Evolutionary conservation across 2,797 vertebrate species (phyloP), one percentile per base, ranked within the genome.

Genomic region (Petrocephalus schoutedeni): DNA sequence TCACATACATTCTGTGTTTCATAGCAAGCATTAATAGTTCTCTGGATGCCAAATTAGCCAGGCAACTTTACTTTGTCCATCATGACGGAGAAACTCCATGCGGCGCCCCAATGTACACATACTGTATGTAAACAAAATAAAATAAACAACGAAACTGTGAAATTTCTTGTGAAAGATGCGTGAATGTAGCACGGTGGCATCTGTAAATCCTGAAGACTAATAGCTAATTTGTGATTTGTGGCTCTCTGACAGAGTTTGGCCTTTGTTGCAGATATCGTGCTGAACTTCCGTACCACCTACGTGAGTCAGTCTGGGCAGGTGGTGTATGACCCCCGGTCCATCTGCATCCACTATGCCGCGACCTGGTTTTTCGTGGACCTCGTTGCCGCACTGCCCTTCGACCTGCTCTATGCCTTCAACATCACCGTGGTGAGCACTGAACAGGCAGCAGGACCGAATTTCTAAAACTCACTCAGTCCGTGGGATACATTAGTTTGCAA

Each of bases 331-430:
- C 92, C 96, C 10, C 96, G 95, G 77, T 98, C 97, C 90, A 99
- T 99, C 92, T 98, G 96, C 92, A 95, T 99, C 90, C 98, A 99
- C 89, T 99, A 99, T 21, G 95, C 97, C 92, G 96, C 97, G 91
- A 99, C 98, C 56, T 99, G 98, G 98, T 99, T 99, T 94, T 97
- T 98, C 0, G 95, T 99, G 87, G 98, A 99, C 91, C 96, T 99
- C 87, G 97, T 99, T 0, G 98, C 98, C 0, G 98, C 98, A 2
- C 92, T 99, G 93, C 98, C 98, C 84, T 99, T 99, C 53, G 98
- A 99, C 92, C 96, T 99, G 71, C 97, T 99, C 90, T 99, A 99
- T 0, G 95, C 96, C 92, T 98, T 99, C 93, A 99, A 99, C 45
- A 95, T 99, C 91, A 98, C 97, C 0, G 98, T 99, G 96, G 98